Conservation (phyloP, 2,797 vertebrate species). For the Sebastes jordani region DNA sequence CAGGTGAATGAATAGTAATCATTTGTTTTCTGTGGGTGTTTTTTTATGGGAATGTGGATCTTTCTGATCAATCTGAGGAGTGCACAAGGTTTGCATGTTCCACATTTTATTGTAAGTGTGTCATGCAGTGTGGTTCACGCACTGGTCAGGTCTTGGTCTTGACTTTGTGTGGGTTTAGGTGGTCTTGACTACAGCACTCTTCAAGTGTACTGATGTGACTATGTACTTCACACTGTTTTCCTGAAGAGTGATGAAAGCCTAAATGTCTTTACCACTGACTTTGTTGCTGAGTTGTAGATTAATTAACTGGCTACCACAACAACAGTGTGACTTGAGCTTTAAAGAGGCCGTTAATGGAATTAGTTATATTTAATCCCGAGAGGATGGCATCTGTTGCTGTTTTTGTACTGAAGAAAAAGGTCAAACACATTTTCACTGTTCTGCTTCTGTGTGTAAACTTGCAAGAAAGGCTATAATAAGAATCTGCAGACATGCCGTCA, state of each 20-base stretch:
- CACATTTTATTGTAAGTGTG: too few relatives aligned
- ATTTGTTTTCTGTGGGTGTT: too few relatives aligned
- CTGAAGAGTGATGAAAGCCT: background rate
- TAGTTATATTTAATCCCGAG: background rate
- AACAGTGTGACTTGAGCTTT: background rate
- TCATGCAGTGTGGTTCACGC: too few relatives aligned
- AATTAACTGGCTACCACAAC: background rate
- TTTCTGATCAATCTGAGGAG: too few relatives aligned
- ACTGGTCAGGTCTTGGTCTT: too few relatives aligned
- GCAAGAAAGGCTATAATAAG: background rate
- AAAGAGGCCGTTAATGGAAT: constrained; percentile 17
- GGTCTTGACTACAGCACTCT: background rate
- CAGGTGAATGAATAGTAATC: too few relatives aligned
- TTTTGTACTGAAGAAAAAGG: background rate
- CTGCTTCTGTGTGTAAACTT: background rate
- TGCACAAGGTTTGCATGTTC: too few relatives aligned
- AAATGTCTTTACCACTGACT: background rate
- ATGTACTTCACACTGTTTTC: background rate
- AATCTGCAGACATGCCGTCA: background rate
- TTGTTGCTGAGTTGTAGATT: background rate
- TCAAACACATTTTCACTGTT: constrained; percentile 7
- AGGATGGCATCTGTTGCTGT: constrained; percentile 13
- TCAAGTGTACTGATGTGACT: background rate
- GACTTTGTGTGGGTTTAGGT: too few relatives aligned
- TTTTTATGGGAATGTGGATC: too few relatives aligned